phyloP scores from a whole-genome alignment of 1,140 invertebrate species.

The Lepidurus apus region DNA sequence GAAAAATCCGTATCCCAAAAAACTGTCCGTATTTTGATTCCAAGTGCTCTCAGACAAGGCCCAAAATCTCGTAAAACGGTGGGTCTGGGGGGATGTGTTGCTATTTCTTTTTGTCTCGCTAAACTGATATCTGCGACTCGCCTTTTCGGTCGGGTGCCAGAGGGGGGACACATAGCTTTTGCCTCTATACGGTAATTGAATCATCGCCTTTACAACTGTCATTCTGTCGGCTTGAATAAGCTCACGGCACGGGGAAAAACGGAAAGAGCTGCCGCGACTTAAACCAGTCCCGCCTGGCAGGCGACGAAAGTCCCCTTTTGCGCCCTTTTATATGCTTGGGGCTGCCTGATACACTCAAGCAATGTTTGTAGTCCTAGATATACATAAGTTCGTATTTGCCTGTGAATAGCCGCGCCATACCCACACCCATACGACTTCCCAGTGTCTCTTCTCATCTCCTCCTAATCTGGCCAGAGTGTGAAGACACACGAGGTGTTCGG shows the following conservation, averaged over 20 bases:
- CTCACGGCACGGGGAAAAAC: constrained; percentile 10
- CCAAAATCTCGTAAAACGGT: not conserved
- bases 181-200: constrained; percentile 22
- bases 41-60: not conserved
- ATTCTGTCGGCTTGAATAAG: constrained; percentile 21
- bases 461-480: not conserved
- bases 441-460: not conserved
- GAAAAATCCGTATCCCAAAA: too few relatives aligned
- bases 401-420: not conserved
- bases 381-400: constrained; percentile 22
- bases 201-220: constrained; percentile 18
- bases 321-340: constrained; percentile 10
- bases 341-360: not conserved
- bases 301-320: constrained; percentile 14
- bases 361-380: constrained; percentile 14
- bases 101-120: constrained; percentile 2
- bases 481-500: not conserved
- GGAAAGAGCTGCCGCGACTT: not conserved
- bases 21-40: too few relatives aligned
- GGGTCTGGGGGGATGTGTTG: not conserved
- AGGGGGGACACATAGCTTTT: not conserved
- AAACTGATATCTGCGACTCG: not conserved
- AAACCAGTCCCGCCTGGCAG: constrained; percentile 20
- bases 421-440: not conserved
- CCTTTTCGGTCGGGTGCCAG: not conserved